Conservation (phyloP, 1,140 invertebrate species). For the Muscidifurax raptorellus region DNA sequence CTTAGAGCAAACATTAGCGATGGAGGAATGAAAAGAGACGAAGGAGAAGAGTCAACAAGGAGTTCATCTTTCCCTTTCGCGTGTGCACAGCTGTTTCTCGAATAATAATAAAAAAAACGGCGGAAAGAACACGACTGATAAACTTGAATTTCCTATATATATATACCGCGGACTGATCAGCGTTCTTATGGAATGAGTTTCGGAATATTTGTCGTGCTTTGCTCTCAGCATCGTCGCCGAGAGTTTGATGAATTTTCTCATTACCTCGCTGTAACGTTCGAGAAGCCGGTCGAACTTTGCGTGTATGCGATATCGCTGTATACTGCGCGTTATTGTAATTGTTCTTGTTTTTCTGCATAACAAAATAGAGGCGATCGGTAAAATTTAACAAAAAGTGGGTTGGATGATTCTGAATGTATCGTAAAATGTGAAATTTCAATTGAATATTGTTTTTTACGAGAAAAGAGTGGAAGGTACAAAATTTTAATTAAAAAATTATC, state of each 20-base stretch:
- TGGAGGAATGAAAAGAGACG: not conserved
- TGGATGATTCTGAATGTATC: too few relatives aligned
- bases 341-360: not conserved
- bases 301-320: not conserved
- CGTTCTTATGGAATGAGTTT: slow-evolving; percentile 47
- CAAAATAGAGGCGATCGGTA: too few relatives aligned
- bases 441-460: not conserved
- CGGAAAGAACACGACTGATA: slow-evolving; percentile 25
- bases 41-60: slow-evolving; percentile 28
- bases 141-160: slow-evolving; percentile 24
- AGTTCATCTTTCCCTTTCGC: slow-evolving; percentile 6
- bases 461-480: not conserved
- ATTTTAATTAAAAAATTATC: slow-evolving; percentile 47
- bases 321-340: not conserved
- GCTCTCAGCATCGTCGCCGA: not conserved
- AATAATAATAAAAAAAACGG: slow-evolving; percentile 32
- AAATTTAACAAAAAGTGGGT: too few relatives aligned
- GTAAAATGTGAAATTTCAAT: not conserved
- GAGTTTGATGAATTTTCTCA: slow-evolving; percentile 43
- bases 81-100: slow-evolving; percentile 47
- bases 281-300: not conserved
- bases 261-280: slow-evolving; percentile 17
- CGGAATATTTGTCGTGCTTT: slow-evolving; percentile 32
- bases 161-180: too few relatives aligned
- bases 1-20: slow-evolving; percentile 41